Conservation (phyloP, 2,888 invertebrate genomes). For the Erynnis tages region DNA sequence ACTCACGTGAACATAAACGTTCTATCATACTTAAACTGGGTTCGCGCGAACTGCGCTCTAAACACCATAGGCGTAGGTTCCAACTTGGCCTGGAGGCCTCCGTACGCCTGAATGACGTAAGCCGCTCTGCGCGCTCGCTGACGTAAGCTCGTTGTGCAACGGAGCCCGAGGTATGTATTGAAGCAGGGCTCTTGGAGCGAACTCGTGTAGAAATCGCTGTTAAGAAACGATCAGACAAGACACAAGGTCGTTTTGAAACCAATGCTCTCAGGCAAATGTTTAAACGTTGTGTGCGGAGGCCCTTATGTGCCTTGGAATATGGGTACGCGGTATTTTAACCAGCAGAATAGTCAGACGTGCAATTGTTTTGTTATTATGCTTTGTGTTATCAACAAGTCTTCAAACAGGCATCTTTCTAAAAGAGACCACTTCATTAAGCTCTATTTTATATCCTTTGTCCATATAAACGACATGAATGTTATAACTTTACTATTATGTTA, state of each 20-base stretch:
- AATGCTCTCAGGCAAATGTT: constrained; percentile 28
- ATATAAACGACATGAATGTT: too few relatives aligned
- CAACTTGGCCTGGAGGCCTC: constrained; percentile 54
- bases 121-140: constrained; percentile 75
- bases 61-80: constrained; percentile 51
- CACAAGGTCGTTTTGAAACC: constrained; percentile 61
- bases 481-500: too few relatives aligned
- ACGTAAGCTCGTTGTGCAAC: constrained; percentile 82
- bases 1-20: constrained; percentile 80
- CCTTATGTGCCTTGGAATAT: constrained; percentile 19
- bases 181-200: constrained; percentile 74
- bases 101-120: constrained; percentile 76
- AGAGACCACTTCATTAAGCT: too few relatives aligned
- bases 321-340: constrained; percentile 3
- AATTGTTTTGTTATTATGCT: too few relatives aligned
- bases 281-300: constrained; percentile 4
- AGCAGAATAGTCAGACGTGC: neutral
- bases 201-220: constrained; percentile 76
- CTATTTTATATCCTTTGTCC: too few relatives aligned
- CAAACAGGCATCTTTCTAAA: too few relatives aligned
- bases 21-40: constrained; percentile 65
- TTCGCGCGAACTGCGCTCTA: constrained; percentile 52
- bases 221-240: constrained; percentile 67
- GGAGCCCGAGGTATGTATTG: constrained; percentile 74
- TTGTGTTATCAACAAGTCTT: too few relatives aligned